Percentiles rank a stretch among this genome's conserved stretches.
phyloP scores from a whole-genome alignment of 2,797 vertebrate species.

The Lacerta viridis region DNA sequence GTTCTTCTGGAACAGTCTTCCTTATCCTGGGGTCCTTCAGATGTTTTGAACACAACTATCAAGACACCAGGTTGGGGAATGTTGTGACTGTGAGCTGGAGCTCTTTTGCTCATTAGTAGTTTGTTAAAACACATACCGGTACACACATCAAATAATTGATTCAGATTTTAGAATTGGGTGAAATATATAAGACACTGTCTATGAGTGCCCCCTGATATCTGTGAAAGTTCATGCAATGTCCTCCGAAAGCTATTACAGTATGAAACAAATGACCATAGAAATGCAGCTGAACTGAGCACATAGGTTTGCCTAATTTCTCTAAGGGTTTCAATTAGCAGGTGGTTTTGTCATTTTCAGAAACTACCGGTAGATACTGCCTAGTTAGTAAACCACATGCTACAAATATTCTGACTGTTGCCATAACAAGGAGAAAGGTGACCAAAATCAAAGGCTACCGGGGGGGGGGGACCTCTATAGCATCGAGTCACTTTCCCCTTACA shows the following conservation, averaged over 20 bases:
- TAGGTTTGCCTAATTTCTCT: background rate
- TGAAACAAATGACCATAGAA: background rate
- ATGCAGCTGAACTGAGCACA: background rate
- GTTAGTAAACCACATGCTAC: background rate
- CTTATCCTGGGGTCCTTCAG: too few relatives aligned
- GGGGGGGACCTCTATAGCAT: background rate
- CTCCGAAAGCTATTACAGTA: background rate
- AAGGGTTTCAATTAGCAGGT: background rate
- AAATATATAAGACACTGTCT: background rate
- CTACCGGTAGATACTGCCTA: background rate
- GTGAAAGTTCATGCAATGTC: background rate
- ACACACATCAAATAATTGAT: background rate
- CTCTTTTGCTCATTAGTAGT: background rate
- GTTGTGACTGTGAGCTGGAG: too few relatives aligned
- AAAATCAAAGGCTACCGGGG: background rate
- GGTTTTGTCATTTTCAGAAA: conserved; percentile 6
- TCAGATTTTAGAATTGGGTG: background rate
- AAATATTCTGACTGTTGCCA: background rate
- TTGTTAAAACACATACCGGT: too few relatives aligned
- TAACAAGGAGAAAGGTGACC: background rate
- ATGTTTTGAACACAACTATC: too few relatives aligned
- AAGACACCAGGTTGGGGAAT: too few relatives aligned
- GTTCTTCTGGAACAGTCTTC: background rate
- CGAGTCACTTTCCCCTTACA: conserved; percentile 2
- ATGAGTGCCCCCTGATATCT: background rate